Percentiles rank a stretch among this genome's conserved stretches.
These are phyloP conservation scores for Pomatostomus ruficeps DNA, from an alignment of 2,113 vertebrate genomes.

Conservation along the genomic window DNA sequence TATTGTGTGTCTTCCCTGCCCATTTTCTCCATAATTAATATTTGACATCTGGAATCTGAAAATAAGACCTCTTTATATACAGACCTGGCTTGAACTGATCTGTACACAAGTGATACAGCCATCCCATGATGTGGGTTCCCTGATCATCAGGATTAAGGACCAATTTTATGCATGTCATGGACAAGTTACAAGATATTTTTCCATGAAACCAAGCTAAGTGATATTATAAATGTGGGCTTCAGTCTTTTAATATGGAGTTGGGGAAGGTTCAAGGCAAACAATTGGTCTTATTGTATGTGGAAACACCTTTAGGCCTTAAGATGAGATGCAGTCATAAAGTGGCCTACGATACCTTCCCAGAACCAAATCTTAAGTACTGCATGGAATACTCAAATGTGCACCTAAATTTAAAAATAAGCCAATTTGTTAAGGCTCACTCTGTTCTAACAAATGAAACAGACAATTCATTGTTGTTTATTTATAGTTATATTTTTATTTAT, in stretches of 20 bases:
- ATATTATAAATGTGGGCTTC: background rate
- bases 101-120: fast-evolving
- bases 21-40: background rate
- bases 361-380: background rate
- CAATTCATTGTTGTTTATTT: background rate
- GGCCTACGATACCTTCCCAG: background rate
- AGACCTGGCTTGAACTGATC: background rate
- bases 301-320: background rate
- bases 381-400: background rate
- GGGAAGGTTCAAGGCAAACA: background rate
- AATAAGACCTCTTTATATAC: background rate
- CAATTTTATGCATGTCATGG: background rate
- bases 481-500: background rate
- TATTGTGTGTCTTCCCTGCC: fast-evolving
- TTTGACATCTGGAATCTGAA: background rate
- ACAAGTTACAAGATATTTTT: background rate
- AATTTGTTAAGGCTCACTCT: background rate
- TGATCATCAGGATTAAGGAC: fast-evolving
- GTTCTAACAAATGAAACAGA: background rate
- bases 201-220: background rate
- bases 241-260: background rate
- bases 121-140: background rate
- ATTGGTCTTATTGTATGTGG: background rate
- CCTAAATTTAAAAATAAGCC: background rate
- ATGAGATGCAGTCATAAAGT: background rate